Conservation (phyloP, 2,888 invertebrate genomes). For the Agriopis leucophaearia region DNA sequence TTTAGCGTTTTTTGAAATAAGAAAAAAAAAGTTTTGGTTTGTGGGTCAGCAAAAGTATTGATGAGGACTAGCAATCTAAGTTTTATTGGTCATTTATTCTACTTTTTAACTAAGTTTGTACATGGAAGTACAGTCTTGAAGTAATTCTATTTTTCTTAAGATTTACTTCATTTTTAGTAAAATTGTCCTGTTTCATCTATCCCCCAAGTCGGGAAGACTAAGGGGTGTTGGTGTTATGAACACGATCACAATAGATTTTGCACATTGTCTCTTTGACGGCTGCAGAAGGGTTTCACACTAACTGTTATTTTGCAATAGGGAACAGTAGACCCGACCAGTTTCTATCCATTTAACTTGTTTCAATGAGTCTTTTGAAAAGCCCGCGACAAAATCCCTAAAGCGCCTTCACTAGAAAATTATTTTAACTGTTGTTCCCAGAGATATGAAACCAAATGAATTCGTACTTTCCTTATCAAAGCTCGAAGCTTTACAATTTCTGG, state of each 20-base stretch:
- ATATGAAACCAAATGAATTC: constrained; percentile 32
- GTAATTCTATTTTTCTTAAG: background rate
- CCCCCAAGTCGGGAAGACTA: no score
- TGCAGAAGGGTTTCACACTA: constrained; percentile 8
- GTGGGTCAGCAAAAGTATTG: no score
- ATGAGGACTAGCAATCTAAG: no score
- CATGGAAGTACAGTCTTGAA: no score
- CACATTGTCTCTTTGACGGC: background rate
- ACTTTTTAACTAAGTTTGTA: no score
- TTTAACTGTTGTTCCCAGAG: constrained; percentile 27
- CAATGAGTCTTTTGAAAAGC: constrained; percentile 27
- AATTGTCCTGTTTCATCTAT: no score
- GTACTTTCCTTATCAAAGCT: constrained; percentile 30
- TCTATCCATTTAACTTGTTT: constrained; percentile 27
- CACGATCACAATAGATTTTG: background rate
- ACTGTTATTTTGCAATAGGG: constrained; percentile 18
- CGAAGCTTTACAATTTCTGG: constrained; percentile 25
- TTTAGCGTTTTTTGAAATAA: no score
- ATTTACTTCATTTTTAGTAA: background rate
- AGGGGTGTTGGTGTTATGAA: background rate
- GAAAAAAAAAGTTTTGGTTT: no score
- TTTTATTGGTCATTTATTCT: no score
- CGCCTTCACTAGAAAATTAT: constrained; percentile 29
- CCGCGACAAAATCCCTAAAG: constrained; percentile 20
- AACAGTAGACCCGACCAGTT: constrained; percentile 18